Conservation (phyloP, 2,797 vertebrate genomes). For the Spea hammondii region DNA sequence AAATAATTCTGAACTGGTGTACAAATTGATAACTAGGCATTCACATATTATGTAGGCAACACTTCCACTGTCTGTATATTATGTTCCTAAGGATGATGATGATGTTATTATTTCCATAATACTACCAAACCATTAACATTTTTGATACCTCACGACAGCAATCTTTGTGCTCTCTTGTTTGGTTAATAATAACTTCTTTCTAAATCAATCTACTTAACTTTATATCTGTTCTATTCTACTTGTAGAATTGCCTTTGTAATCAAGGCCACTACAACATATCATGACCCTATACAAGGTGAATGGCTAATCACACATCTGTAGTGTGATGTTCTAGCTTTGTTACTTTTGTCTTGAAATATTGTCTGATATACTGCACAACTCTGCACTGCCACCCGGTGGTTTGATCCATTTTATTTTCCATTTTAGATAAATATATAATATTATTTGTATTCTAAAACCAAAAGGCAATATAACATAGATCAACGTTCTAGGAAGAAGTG, state of each 20-base stretch:
- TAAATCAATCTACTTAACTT: constrained; percentile 13
- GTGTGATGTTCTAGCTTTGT: constrained; percentile 24
- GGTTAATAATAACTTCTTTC: background rate
- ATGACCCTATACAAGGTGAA: constrained; percentile 43
- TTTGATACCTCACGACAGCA: background rate
- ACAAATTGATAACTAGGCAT: too few species aligned
- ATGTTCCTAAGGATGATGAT: too few species aligned
- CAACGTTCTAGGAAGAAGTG: too few species aligned
- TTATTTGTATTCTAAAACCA: too few species aligned
- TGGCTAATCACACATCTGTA: constrained; percentile 37
- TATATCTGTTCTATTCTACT: constrained; percentile 15
- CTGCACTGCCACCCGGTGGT: constrained; percentile 41
- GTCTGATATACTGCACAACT: constrained; percentile 6
- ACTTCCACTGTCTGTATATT: too few species aligned
- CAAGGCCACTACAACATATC: constrained; percentile 32
- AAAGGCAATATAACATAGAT: too few species aligned
- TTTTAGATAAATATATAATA: too few species aligned
- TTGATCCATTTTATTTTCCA: too few species aligned
- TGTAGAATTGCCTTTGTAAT: constrained; percentile 35
- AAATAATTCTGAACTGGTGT: too few species aligned
- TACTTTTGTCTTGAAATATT: background rate
- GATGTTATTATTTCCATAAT: too few species aligned
- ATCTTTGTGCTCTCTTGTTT: background rate
- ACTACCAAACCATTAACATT: background rate
- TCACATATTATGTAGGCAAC: too few species aligned